Evolutionary conservation across 1,140 invertebrate genomes (phyloP).

Genomic region (Pissodes strobi): DNA sequence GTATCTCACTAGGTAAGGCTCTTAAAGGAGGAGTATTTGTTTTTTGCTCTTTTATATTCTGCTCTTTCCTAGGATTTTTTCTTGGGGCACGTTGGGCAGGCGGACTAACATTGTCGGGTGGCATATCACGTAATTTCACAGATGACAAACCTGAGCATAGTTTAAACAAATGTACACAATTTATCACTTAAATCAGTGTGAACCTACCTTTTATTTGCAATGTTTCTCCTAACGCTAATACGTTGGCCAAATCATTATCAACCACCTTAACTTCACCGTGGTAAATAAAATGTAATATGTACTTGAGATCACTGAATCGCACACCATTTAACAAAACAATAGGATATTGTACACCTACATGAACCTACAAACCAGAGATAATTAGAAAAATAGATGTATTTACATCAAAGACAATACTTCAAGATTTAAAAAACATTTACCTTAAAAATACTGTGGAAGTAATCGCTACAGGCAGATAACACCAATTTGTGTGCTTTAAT

Average conservation of each 20-base stretch:
- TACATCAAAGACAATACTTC: too few relatives aligned
- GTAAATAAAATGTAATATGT: slow-evolving; percentile 63
- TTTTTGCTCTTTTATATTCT: too few relatives aligned
- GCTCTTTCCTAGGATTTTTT: too few relatives aligned
- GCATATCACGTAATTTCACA: slow-evolving; percentile 18
- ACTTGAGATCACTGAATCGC: slow-evolving; percentile 57
- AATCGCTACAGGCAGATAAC: slow-evolving; percentile 63
- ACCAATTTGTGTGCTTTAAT: slow-evolving; percentile 65
- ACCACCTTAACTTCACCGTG: slow-evolving; percentile 61
- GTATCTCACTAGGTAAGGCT: too few relatives aligned
- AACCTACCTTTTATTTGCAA: slow-evolving; percentile 59
- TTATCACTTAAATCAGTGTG: too few relatives aligned
- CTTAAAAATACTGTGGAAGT: slow-evolving; percentile 57
- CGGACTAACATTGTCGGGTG: too few relatives aligned
- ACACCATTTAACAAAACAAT: slow-evolving; percentile 61
- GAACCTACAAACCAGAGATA: slow-evolving; percentile 56
- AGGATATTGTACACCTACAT: slow-evolving; percentile 56
- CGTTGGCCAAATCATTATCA: slow-evolving; percentile 54
- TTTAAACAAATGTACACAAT: not conserved
- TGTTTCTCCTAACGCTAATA: slow-evolving; percentile 56
- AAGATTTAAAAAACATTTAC: slow-evolving; percentile 42
- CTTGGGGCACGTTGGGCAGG: too few relatives aligned
- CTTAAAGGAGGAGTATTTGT: too few relatives aligned
- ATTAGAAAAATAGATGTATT: slow-evolving; percentile 39
- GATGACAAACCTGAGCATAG: slow-evolving; percentile 16